These are phyloP conservation scores for Eurytoma californica DNA, from an alignment of 2,888 invertebrate species.

Conservation along the genomic window DNA sequence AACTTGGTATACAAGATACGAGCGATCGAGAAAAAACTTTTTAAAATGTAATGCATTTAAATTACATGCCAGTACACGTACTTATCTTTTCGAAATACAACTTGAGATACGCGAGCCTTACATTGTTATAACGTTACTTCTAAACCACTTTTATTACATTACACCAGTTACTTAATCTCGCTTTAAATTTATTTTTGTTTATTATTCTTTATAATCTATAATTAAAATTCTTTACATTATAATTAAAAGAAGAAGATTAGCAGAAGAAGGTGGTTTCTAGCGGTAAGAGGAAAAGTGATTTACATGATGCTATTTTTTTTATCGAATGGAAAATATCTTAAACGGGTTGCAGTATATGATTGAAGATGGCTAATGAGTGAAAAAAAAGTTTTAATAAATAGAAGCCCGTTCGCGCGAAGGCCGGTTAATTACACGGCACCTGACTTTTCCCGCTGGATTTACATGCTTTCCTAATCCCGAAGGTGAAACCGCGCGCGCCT, in stretches of 20 bases:
- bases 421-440: constrained; percentile 19
- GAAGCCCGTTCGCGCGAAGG: background rate
- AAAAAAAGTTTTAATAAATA: background rate
- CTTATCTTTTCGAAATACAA: constrained; percentile 12
- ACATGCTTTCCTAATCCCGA: constrained; percentile 36
- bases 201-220: no score
- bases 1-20: background rate
- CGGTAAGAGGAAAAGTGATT: no score
- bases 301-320: no score
- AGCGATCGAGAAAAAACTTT: constrained; percentile 8
- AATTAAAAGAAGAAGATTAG: no score
- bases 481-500: constrained; percentile 16
- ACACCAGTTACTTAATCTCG: background rate
- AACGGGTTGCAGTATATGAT: no score
- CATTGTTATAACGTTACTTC: background rate
- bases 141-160: background rate
- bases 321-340: no score
- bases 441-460: constrained; percentile 25
- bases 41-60: constrained; percentile 41
- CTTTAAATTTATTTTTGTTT: background rate
- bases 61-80: constrained; percentile 10
- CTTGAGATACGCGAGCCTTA: background rate
- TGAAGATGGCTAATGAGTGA: constrained; percentile 5
- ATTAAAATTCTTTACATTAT: no score
- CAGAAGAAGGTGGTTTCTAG: no score